phyloP scores from a whole-genome alignment of 2,113 vertebrate genomes.

The Passer domesticus region DNA sequence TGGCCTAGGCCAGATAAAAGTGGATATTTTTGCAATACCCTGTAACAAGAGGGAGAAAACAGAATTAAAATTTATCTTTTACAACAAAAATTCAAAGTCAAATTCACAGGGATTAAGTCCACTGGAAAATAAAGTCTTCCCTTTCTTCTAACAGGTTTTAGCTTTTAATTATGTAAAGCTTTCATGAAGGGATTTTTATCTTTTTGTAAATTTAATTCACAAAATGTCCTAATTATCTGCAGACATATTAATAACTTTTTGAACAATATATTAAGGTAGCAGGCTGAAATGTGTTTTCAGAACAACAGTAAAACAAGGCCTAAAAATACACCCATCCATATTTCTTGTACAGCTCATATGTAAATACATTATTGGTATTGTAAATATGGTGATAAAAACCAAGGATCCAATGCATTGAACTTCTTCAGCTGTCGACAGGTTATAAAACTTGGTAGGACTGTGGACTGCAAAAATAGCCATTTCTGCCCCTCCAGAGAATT shows the following conservation, averaged over 20 bases:
- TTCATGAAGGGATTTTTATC: conserved; percentile 16
- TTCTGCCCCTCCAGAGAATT: background rate
- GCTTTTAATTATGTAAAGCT: conserved; percentile 56
- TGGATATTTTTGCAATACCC: conserved; percentile 20
- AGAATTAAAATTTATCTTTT: conserved; percentile 39
- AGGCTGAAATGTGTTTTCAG: conserved; percentile 4
- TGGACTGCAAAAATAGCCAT: background rate
- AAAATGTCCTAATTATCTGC: conserved; percentile 22
- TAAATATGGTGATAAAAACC: background rate
- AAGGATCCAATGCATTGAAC: background rate
- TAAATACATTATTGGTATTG: background rate
- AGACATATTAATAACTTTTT: conserved; percentile 6
- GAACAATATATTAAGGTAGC: background rate
- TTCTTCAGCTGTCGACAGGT: background rate
- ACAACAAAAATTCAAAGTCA: conserved; percentile 48
- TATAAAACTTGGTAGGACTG: background rate
- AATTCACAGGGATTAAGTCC: conserved; percentile 13
- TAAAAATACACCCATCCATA: background rate
- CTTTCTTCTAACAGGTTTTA: background rate
- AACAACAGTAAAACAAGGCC: conserved; percentile 15
- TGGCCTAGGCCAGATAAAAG: conserved; percentile 14
- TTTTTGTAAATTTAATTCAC: conserved; percentile 18
- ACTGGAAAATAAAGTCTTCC: background rate
- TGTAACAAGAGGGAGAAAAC: conserved; percentile 55
- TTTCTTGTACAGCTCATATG: background rate